Percentiles rank a stretch among this genome's conserved stretches.
Evolutionary conservation across 2,113 vertebrate species (phyloP).

Genomic region (Brevimyrus niger): DNA sequence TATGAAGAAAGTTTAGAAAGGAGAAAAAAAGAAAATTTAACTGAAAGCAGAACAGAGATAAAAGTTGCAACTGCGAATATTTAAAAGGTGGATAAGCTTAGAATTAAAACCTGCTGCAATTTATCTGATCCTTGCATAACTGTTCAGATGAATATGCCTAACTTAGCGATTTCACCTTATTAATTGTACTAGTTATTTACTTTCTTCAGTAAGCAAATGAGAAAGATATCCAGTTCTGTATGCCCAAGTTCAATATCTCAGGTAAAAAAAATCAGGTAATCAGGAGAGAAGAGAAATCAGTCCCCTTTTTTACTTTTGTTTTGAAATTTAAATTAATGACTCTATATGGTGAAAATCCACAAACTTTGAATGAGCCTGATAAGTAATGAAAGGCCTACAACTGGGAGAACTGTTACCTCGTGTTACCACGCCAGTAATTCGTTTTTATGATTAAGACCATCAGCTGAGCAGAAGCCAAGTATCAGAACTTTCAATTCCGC

Average conservation of each 20-base stretch:
- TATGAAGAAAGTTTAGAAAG: neutral
- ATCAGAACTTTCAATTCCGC: neutral
- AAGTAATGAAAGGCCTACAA: neutral
- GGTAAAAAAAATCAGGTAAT: too few relatives aligned
- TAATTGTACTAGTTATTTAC: neutral
- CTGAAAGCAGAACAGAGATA: neutral
- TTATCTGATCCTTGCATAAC: neutral
- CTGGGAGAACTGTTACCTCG: neutral
- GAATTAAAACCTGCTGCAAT: neutral
- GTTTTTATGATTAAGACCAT: neutral
- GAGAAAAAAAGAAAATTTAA: neutral
- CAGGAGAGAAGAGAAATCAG: neutral
- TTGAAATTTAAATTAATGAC: constrained; percentile 3
- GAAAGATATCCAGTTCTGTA: neutral
- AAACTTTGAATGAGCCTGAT: neutral
- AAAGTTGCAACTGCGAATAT: neutral
- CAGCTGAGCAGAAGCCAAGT: neutral
- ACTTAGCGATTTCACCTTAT: neutral
- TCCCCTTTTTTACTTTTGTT: neutral
- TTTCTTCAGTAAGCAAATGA: neutral
- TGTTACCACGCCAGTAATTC: neutral
- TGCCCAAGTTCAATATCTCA: constrained; percentile 10
- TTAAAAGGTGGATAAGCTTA: neutral
- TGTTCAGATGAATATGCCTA: neutral
- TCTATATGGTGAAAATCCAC: neutral